Evolutionary conservation across 2,888 invertebrate genomes (phyloP), one percentile per base, ranked within the genome.

Genomic region (Rhingia campestris): DNA sequence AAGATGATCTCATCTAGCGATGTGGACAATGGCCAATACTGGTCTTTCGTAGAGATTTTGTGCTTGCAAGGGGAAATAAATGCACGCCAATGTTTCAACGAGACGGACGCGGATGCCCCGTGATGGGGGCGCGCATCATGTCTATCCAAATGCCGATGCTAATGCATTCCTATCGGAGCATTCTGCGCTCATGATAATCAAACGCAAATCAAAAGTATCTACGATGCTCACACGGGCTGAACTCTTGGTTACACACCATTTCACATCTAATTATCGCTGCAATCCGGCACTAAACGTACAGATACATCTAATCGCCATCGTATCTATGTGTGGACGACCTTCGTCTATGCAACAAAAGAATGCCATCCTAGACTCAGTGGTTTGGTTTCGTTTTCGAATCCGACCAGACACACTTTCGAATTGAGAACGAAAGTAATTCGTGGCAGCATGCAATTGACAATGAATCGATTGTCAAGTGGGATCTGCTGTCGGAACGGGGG

Each of bases 21-120:
- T 53, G 72, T 79, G 64, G 66, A 79, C 64, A 79, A 59, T 72
- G 39, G 64, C 79, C 79, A 72, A 63, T 47, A 69, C 41, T 66
- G 77, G 70, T 63, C 70, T 77, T 70, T 22, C 63, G 54, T 22
- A 73, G 54, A 54, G 45, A 32, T 30, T 47, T 33, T 43, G 12
- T 64, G 22, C 2, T 22, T 22, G 2, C 22, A 1, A 2, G 22
- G 22, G 22, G 2, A 22, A 56, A 63, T 41, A 51, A 70, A 70
- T 51, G 49, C 70, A 56, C 70, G 77, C 56, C 77, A 63, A 64
- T 77, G 49, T 35, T 51, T 30, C 10, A 30, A n/a, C 12, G n/a
- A 41, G 54, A 56, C 49, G 47, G 49, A 77, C 32, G 63, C 69
- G 33, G 58, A 45, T 43, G 45, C 47, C 22, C 63, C 7, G 30